These are phyloP conservation scores for Nerophis lumbriciformis DNA, from an alignment of 2,113 vertebrate genomes.

Conservation along the genomic window DNA sequence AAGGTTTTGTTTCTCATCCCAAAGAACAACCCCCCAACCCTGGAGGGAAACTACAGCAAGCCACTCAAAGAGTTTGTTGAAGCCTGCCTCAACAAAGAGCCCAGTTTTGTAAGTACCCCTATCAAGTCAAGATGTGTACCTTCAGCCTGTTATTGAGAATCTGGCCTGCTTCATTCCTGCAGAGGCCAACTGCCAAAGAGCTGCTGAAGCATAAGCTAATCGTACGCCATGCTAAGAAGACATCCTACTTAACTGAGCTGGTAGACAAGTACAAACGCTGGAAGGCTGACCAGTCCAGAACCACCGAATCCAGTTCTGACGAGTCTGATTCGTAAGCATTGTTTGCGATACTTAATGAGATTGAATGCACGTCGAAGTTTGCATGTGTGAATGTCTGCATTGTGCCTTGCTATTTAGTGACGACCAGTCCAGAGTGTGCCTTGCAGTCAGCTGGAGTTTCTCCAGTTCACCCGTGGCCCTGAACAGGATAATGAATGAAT, in stretches of 20 bases:
- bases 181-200: constrained; percentile 97
- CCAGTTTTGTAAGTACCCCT: constrained; percentile 86
- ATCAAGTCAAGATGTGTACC: background rate
- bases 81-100: constrained; percentile 96
- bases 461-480: too few species aligned
- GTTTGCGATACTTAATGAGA: background rate
- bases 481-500: background rate
- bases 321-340: constrained; percentile 87
- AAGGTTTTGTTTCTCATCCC: constrained; percentile 98
- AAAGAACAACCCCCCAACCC: constrained; percentile 94
- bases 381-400: too few species aligned
- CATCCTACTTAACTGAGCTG: constrained; percentile 92
- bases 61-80: constrained; percentile 95
- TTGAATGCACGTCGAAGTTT: too few species aligned
- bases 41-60: constrained; percentile 96
- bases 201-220: constrained; percentile 97
- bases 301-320: constrained; percentile 86
- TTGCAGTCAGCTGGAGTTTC: too few species aligned
- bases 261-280: constrained; percentile 95
- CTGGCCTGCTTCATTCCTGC: constrained; percentile 8
- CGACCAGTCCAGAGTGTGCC: too few species aligned
- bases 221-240: constrained; percentile 91
- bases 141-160: background rate
- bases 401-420: too few species aligned
- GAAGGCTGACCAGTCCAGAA: constrained; percentile 87